phyloP scores from a whole-genome alignment of 2,888 invertebrate species.

The Leptura quadrifasciata region DNA sequence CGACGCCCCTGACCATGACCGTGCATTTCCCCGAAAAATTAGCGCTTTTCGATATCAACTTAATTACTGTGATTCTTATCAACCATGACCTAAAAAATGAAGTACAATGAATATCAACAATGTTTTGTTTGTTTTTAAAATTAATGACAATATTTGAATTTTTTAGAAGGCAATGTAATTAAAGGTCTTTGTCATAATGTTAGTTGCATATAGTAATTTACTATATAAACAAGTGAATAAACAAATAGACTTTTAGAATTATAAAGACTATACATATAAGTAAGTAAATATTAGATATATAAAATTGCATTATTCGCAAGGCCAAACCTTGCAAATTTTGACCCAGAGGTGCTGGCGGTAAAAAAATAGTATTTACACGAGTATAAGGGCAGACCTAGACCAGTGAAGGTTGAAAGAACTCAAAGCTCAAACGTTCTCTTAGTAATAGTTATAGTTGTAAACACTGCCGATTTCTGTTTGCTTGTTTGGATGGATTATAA shows the following conservation, averaged over 20 bases:
- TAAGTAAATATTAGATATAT: background rate
- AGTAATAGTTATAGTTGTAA: too few relatives aligned
- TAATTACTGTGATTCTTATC: background rate
- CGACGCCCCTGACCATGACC: background rate
- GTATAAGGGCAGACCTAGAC: too few relatives aligned
- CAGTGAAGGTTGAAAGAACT: too few relatives aligned
- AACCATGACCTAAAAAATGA: constrained; percentile 4
- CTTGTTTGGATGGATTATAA: too few relatives aligned
- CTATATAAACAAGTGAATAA: background rate
- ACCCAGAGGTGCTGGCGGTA: too few relatives aligned
- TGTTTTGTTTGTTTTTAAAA: background rate
- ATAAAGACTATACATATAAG: too few relatives aligned
- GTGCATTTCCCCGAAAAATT: background rate
- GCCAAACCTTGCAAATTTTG: background rate
- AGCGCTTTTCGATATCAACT: background rate
- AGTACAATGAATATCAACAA: background rate
- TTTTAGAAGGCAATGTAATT: background rate
- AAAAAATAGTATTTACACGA: too few relatives aligned
- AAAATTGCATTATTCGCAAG: background rate
- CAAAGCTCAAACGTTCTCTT: too few relatives aligned
- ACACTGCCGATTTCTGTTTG: too few relatives aligned
- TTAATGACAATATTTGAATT: background rate
- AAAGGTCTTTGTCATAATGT: background rate
- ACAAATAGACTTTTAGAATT: background rate
- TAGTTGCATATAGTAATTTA: background rate